phyloP scores from a whole-genome alignment of 2,797 vertebrate species.

The Lemur catta region DNA sequence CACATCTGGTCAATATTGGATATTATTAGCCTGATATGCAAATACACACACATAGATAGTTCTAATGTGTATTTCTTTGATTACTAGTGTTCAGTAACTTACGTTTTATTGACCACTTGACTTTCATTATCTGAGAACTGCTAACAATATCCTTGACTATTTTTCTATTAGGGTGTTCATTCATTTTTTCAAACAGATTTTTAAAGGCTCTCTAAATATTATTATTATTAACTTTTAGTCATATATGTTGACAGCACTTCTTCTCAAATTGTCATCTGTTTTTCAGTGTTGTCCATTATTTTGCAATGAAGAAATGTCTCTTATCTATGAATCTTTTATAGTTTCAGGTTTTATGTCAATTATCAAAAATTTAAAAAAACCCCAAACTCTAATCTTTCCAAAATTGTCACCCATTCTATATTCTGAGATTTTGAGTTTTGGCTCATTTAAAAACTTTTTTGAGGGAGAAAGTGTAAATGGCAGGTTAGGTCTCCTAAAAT shows the following conservation, averaged over 20 bases:
- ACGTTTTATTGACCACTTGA: background rate
- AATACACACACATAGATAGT: background rate
- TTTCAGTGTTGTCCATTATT: background rate
- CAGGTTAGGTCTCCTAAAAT: background rate
- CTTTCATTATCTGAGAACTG: background rate
- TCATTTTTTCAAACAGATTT: background rate
- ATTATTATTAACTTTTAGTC: background rate
- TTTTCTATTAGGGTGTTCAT: background rate
- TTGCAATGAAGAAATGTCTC: background rate
- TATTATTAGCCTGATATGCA: background rate
- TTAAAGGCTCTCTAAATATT: background rate
- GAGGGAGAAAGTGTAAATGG: background rate
- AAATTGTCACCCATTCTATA: background rate
- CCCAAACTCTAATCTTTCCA: background rate
- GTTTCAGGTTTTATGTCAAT: background rate
- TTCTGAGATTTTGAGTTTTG: background rate
- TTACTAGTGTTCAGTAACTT: background rate
- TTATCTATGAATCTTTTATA: background rate
- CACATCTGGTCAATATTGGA: background rate
- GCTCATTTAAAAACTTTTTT: background rate
- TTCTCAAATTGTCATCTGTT: background rate
- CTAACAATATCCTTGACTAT: background rate
- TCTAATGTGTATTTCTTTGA: background rate
- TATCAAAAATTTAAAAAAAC: background rate
- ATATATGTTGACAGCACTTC: background rate